phyloP scores from a whole-genome alignment of 2,797 vertebrate genomes.

The Spinus olivaceus region DNA sequence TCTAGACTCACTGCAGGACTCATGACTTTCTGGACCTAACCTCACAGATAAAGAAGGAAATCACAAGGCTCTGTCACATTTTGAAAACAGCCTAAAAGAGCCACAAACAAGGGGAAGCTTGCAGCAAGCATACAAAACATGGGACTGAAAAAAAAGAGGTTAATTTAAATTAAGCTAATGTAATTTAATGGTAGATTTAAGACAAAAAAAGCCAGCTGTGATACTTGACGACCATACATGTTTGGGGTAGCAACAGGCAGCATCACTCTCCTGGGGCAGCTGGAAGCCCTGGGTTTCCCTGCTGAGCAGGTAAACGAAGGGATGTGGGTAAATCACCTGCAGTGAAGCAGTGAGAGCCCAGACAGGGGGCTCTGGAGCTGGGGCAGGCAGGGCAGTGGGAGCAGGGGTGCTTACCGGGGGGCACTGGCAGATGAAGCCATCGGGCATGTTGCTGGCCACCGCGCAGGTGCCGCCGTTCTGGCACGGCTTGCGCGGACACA shows the following conservation, averaged over 20 bases:
- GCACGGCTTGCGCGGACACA: constrained; percentile 87
- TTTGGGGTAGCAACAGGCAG: background rate
- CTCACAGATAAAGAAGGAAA: background rate
- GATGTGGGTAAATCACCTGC: background rate
- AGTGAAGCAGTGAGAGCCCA: background rate
- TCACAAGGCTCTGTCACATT: background rate
- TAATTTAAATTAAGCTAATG: background rate
- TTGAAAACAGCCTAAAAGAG: background rate
- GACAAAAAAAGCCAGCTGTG: background rate
- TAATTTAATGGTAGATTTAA: background rate
- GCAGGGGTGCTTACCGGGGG: constrained; percentile 73
- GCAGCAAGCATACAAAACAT: background rate
- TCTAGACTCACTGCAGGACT: background rate
- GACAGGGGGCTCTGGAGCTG: background rate
- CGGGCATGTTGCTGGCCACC: constrained; percentile 86
- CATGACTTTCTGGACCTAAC: background rate
- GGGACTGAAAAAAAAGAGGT: background rate
- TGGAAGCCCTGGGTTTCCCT: background rate
- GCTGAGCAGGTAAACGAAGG: background rate
- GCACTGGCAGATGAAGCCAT: constrained; percentile 89
- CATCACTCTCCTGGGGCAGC: background rate
- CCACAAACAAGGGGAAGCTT: background rate
- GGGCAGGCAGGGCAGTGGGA: background rate
- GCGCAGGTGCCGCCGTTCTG: constrained; percentile 83
- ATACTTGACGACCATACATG: background rate